Evolutionary conservation across 2,797 vertebrate genomes (phyloP).

Genomic region (Argya squamiceps): DNA sequence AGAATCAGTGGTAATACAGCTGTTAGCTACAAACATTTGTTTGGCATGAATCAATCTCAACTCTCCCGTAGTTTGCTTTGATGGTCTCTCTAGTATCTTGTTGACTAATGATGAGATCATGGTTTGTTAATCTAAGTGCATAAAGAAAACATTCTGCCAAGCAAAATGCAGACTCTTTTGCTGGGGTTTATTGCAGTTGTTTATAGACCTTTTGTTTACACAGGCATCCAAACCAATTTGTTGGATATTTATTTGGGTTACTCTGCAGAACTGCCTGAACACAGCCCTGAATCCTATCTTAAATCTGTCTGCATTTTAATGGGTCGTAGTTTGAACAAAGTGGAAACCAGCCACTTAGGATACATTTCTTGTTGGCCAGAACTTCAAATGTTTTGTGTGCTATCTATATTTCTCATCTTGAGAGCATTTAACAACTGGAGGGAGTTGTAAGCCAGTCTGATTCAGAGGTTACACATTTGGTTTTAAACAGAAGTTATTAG

Average conservation of each 20-base stretch:
- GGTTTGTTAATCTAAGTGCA: conserved; percentile 79
- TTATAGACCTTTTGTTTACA: conserved; percentile 71
- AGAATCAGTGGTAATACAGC: conserved; percentile 79
- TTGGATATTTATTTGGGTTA: conserved; percentile 70
- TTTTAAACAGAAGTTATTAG: conserved; percentile 48
- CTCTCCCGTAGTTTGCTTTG: conserved; percentile 80
- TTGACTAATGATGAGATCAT: conserved; percentile 85
- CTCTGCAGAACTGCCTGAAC: conserved; percentile 47
- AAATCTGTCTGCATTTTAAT: conserved; percentile 65
- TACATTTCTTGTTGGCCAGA: conserved; percentile 53
- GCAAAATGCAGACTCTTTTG: conserved; percentile 65
- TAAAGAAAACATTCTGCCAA: conserved; percentile 80
- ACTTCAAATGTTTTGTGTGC: conserved; percentile 34
- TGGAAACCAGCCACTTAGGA: conserved; percentile 59
- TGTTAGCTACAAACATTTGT: conserved; percentile 79
- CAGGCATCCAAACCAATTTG: conserved; percentile 65
- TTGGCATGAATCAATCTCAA: conserved; percentile 75
- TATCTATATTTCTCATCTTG: conserved; percentile 44
- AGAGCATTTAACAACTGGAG: conserved; percentile 5
- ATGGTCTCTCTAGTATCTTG: conserved; percentile 76
- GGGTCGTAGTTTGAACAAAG: conserved; percentile 36
- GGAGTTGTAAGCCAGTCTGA: background rate
- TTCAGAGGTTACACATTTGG: background rate
- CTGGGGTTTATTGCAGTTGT: conserved; percentile 71
- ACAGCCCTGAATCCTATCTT: conserved; percentile 63